Base-by-base conservation (phyloP, 2,888 invertebrate species). In the Pheosia tremula region DNA sequence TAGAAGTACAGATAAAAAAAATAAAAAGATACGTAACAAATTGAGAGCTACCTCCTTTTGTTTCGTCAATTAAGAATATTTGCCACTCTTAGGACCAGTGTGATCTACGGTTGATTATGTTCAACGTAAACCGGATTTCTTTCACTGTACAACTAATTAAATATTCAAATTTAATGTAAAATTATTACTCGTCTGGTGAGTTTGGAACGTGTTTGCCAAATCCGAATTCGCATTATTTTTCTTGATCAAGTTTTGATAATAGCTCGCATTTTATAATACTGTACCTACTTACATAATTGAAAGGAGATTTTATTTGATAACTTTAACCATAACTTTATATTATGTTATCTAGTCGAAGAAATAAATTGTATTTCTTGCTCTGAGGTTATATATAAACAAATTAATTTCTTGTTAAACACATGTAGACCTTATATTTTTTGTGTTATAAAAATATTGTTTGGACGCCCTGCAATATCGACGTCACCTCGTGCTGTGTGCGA, bases 111-210 rank as follows among this genome's bases (percentile, higher is more conserved):
- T 24, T 52, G 52, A 9, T 9, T 13, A 7, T 52, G 45, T 53
- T 53, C 36, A 54, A 41, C 53, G 58, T 60, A 63, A 72, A 77
- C 78, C 69, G 65, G 73, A 67, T 67, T 72, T 78, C 73, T 80
- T 80, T 79, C 77, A 66, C 74, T 68, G 64, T 72, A 49, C 64
- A 61, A 41, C 66, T 71, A 58, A 69, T 78, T 73, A 78, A 63
- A 69, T 61, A 80, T 81, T 79, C 70, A 77, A 82, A 83, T 81
- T 57, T 71, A 60, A 82, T 80, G 77, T 72, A 74, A 76, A 78
- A 75, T 75, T 75, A 73, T 72, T 66, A 72, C 63, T 63, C 24
- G 63, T 61, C 60, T 69, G 61, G 76, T 74, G 65, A 66, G 67
- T 59, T 58, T 58, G n/a, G 66, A 75, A 65, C 63, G 64, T 60